Percentiles rank a stretch among this genome's conserved stretches.
These are phyloP conservation scores for Adelognathus sp. DNA, from an alignment of 2,888 invertebrate genomes.

Conservation along the genomic window DNA sequence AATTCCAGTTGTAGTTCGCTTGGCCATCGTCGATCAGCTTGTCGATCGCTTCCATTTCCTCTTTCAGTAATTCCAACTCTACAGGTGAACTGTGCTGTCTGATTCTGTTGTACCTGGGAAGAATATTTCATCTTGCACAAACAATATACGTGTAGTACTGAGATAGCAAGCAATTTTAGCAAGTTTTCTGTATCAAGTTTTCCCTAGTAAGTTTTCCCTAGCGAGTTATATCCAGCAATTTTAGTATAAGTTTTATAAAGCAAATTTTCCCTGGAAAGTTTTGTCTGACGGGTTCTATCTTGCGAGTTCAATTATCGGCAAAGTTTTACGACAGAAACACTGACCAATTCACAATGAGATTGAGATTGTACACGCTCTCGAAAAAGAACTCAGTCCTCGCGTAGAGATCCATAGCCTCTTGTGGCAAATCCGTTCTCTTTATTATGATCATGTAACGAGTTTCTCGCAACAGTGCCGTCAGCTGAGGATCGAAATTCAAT, in stretches of 20 bases:
- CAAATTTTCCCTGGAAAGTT: no score
- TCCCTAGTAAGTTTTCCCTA: no score
- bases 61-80: conserved; percentile 89
- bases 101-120: conserved; percentile 90
- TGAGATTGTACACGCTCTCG: conserved; percentile 78
- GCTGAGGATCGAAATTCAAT: conserved; percentile 87
- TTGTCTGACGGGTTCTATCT: background rate
- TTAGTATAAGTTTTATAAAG: no score
- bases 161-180: background rate
- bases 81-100: conserved; percentile 87
- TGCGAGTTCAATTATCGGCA: background rate
- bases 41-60: conserved; percentile 90
- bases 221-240: no score
- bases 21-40: conserved; percentile 86
- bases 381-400: conserved; percentile 87
- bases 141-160: no score
- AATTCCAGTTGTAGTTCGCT: conserved; percentile 89
- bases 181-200: no score
- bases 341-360: conserved; percentile 74
- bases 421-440: conserved; percentile 85
- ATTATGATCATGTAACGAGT: conserved; percentile 89
- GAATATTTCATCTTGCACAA: background rate
- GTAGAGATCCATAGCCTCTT: conserved; percentile 86
- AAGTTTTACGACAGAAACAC: conserved; percentile 16
- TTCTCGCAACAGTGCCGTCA: conserved; percentile 90